These are phyloP conservation scores for Chlorodrepanis virens DNA, from an alignment of 2,113 vertebrate genomes.

Conservation along the genomic window DNA sequence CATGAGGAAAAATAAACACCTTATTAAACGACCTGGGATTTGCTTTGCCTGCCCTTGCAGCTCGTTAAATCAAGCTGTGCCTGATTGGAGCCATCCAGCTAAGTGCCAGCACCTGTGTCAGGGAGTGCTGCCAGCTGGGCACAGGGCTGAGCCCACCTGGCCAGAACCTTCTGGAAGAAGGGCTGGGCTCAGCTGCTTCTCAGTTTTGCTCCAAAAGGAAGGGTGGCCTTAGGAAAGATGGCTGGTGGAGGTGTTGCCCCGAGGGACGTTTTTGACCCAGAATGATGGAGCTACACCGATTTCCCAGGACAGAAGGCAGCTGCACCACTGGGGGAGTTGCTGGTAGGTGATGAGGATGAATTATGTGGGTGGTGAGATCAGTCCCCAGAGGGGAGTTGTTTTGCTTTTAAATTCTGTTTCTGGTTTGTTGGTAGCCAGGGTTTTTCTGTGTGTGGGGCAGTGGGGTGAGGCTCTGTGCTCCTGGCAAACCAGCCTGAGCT, in stretches of 20 bases:
- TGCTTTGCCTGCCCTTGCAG: not conserved
- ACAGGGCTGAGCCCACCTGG: accelerated
- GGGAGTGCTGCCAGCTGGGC: accelerated
- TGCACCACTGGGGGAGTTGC: accelerated
- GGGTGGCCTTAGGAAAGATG: accelerated
- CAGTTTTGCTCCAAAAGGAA: not conserved
- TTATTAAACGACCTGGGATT: not conserved
- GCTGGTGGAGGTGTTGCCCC: accelerated
- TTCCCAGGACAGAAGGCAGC: too few relatives aligned
- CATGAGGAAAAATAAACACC: not conserved
- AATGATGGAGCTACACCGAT: accelerated
- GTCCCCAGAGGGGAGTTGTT: not conserved
- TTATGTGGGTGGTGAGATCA: accelerated
- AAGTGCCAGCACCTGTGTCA: accelerated
- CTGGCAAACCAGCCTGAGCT: accelerated
- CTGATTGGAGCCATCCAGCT: not conserved
- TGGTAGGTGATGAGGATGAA: not conserved
- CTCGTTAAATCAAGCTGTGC: accelerated
- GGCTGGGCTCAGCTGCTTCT: accelerated
- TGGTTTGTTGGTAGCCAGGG: accelerated
- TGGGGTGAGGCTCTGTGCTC: accelerated
- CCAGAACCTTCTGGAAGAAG: not conserved
- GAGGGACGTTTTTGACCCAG: not conserved
- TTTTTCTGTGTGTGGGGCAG: not conserved
- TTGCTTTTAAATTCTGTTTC: not conserved